phyloP scores from a whole-genome alignment of 2,888 invertebrate genomes.

The Eupithecia abbreviata region DNA sequence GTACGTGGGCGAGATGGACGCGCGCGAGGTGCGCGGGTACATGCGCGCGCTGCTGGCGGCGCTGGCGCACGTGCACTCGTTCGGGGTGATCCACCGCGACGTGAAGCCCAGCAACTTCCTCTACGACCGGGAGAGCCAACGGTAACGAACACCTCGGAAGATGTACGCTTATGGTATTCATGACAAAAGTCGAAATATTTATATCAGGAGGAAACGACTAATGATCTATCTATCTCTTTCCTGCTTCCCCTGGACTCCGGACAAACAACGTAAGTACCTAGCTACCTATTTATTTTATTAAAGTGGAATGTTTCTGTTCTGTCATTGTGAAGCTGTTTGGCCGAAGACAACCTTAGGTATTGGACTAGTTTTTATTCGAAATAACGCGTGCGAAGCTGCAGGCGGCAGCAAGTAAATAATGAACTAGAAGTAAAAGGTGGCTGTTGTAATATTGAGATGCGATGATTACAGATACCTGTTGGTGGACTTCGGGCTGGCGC shows the following conservation, averaged over 20 bases:
- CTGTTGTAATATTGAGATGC: background rate
- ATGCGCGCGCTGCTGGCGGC: conserved; percentile 92
- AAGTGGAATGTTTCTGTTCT: background rate
- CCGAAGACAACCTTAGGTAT: no score
- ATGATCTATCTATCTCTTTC: background rate
- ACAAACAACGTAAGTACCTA: background rate
- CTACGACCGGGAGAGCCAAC: conserved; percentile 88
- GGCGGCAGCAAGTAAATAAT: background rate
- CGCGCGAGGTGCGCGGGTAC: conserved; percentile 88
- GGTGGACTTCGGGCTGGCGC: conserved; percentile 96
- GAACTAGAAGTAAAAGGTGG: background rate
- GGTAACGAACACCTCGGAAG: conserved; percentile 62
- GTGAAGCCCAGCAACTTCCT: conserved; percentile 96
- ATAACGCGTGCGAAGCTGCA: no score
- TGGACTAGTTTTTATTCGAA: no score
- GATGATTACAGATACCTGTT: conserved; percentile 85
- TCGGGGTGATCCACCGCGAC: conserved; percentile 94
- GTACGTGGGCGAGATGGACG: conserved; percentile 88
- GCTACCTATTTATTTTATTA: background rate
- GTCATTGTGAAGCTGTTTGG: no score
- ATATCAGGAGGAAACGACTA: background rate
- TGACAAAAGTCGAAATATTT: background rate
- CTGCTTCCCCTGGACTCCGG: background rate
- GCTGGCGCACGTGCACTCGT: conserved; percentile 90
- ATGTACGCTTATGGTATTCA: background rate